Evolutionary conservation across 2,888 invertebrate genomes (phyloP), one percentile per base, ranked within the genome.

Genomic region (Hemistola chrysoprasaria): DNA sequence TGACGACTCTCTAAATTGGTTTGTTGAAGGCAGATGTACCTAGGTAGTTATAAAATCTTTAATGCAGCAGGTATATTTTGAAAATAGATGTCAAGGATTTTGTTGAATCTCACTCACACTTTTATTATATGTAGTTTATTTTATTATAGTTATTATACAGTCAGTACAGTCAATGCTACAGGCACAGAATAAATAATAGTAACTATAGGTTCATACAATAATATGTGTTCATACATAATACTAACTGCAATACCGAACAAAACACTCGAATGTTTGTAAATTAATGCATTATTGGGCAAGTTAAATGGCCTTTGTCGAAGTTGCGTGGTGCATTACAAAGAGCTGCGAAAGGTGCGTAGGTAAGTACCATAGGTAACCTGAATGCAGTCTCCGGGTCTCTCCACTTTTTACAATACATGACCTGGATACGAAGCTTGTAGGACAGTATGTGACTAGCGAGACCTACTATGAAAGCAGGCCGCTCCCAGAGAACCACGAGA

Each of bases 401-500:
- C 66, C 50, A 64, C 61, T 83, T 81, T 83, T 84, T 85, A 63
- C 65, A 48, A 55, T 58, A 43, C 40, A 56, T 67, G 78, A 62
- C 79, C 83, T 78, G 79, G 72, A 78, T 81, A 51, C 64, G 59
- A 62, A 59, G 42, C 50, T 42, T 77, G 77, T 82, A 78, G 82
- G 83, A 74, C 83, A 78, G 72, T 68, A 60, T 71, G 69, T 63
- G 53, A 59, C 59, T 56, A 64, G 56, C 50, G 50, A 63, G 59
- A 53, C 67, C 71, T 65, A 64, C 63, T 71, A 58, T 64, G 73
- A 78, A 80, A 81, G 79, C 72, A 71, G 76, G 78, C 60, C 78
- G 47, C 66, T 78, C 78, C 78, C 76, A 78, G 56, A 67, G 73
- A 69, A 74, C 63, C 63, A 74, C 78, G 80, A 69, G 82, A 83